Evolutionary conservation across 1,140 invertebrate genomes (phyloP).

Genomic region (Melitaea cinxia): DNA sequence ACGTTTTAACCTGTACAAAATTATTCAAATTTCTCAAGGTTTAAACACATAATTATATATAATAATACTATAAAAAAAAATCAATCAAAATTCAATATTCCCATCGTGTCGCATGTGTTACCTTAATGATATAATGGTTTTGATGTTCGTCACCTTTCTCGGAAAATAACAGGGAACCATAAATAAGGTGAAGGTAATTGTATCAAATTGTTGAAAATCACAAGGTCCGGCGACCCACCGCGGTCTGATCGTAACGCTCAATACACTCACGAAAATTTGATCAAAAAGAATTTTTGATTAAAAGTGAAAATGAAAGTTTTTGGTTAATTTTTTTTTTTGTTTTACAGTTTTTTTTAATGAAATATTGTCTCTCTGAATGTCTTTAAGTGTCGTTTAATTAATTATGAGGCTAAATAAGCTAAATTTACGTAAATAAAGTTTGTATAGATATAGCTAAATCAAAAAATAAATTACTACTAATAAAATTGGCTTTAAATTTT

Average conservation of each 20-base stretch:
- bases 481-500: too few relatives aligned
- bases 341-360: not conserved
- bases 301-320: constrained; percentile 2
- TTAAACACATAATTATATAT: not conserved
- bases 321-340: not conserved
- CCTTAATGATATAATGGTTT: constrained; percentile 28
- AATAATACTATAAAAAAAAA: not conserved
- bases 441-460: too few relatives aligned
- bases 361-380: too few relatives aligned
- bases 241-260: constrained; percentile 23
- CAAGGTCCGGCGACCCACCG: constrained; percentile 28
- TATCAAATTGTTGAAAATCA: constrained; percentile 53
- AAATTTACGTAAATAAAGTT: too few relatives aligned
- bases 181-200: constrained; percentile 40
- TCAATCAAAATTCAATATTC: constrained; percentile 10
- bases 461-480: too few relatives aligned
- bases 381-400: too few relatives aligned
- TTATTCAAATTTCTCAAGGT: not conserved
- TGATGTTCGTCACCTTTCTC: constrained; percentile 40
- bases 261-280: constrained; percentile 15
- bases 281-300: constrained; percentile 11
- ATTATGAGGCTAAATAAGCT: too few relatives aligned
- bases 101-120: constrained; percentile 1
- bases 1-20: not conserved
- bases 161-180: constrained; percentile 42